Percentiles rank a stretch among this genome's conserved stretches.
Conservation (phyloP, 2,888 invertebrate genomes). For the Lordiphosa andalusiaca region DNA sequence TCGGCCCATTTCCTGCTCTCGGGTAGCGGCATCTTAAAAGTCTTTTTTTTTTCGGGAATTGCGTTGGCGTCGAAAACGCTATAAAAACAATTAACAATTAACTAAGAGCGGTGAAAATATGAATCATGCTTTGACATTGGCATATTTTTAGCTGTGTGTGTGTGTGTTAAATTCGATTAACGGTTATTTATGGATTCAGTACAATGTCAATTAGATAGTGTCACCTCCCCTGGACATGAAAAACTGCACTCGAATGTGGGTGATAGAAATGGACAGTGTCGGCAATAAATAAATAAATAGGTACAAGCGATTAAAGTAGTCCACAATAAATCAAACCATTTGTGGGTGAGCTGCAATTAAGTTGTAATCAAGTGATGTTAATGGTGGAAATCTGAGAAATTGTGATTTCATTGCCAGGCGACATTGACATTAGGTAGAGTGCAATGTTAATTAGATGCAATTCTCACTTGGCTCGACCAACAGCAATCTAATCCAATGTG, state of each 20-base stretch:
- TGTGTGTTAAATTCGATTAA: slow-evolving; percentile 50
- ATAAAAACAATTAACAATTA: slow-evolving; percentile 36
- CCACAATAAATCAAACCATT: slow-evolving; percentile 26
- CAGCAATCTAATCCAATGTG: slow-evolving; percentile 14
- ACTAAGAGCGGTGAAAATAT: slow-evolving; percentile 15
- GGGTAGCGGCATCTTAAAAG: slow-evolving; percentile 6
- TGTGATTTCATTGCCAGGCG: slow-evolving; percentile 5
- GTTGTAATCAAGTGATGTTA: slow-evolving; percentile 8
- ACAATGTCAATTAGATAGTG: slow-evolving; percentile 68
- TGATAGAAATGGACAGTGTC: slow-evolving; percentile 14
- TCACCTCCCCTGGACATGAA: too few relatives aligned
- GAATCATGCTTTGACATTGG: slow-evolving; percentile 22
- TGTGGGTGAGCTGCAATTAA: slow-evolving; percentile 36
- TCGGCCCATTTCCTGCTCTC: slow-evolving; percentile 9
- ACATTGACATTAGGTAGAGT: slow-evolving; percentile 38
- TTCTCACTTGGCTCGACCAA: slow-evolving; percentile 35
- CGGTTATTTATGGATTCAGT: slow-evolving; percentile 51
- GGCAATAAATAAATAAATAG: slow-evolving; percentile 41
- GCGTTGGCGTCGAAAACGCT: slow-evolving; percentile 20
- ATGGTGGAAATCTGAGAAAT: slow-evolving; percentile 3
- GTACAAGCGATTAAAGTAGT: slow-evolving; percentile 29
- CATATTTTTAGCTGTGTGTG: slow-evolving; percentile 30
- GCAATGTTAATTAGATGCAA: slow-evolving; percentile 59
- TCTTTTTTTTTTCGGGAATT: slow-evolving; percentile 40
- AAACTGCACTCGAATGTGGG: slow-evolving; percentile 28